Evolutionary conservation across 2,797 vertebrate genomes (phyloP).

Genomic region (Gallirallus australis): DNA sequence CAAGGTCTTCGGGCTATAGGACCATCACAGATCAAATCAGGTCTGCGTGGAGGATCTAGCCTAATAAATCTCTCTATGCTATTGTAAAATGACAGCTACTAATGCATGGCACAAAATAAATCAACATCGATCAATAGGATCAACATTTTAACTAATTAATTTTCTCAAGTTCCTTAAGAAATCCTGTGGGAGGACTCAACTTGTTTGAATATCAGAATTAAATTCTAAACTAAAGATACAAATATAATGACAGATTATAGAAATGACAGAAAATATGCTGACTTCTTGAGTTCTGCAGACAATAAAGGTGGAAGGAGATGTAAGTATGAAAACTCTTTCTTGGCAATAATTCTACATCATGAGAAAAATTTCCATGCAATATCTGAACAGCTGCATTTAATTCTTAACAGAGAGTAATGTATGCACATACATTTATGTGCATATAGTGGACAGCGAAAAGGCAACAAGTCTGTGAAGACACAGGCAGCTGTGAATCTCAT

Average conservation of each 20-base stretch:
- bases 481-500: not conserved
- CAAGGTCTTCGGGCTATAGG: not conserved
- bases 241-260: not conserved
- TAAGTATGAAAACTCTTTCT: not conserved
- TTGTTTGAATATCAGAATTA: not conserved
- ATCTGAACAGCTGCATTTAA: not conserved
- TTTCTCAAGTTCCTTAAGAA: not conserved
- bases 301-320: not conserved
- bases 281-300: not conserved
- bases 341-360: not conserved
- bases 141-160: not conserved
- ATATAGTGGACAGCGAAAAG: not conserved
- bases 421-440: not conserved
- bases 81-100: not conserved
- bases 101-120: not conserved
- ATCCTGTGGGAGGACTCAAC: not conserved
- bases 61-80: not conserved
- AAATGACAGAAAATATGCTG: not conserved
- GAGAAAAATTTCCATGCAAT: not conserved
- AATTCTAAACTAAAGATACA: not conserved
- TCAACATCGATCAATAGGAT: not conserved
- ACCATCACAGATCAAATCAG: not conserved
- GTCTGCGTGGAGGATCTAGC: accelerated
- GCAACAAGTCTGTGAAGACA: not conserved
- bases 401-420: not conserved